A percentile compares a stretch with the other conserved stretches of the same genome.
Conservation (phyloP, 1,140 invertebrate species). For the Scaptomyza pallida region DNA sequence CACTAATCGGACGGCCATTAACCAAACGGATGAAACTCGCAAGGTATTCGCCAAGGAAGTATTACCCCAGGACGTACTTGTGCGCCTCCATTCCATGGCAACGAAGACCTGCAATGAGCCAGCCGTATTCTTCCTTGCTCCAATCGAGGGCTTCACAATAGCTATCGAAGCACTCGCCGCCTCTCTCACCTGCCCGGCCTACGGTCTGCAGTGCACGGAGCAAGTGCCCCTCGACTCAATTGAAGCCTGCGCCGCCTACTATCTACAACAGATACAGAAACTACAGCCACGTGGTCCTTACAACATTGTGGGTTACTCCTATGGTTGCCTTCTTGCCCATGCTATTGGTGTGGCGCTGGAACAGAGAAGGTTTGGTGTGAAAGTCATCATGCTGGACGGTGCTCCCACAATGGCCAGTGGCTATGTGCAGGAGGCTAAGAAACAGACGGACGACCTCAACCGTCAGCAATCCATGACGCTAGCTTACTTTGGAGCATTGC, state of each 20-base stretch:
- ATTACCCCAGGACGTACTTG: constrained; percentile 88
- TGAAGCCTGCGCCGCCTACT: constrained; percentile 90
- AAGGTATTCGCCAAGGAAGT: constrained; percentile 86
- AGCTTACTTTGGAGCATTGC: constrained; percentile 92
- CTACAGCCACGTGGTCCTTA: constrained; percentile 93
- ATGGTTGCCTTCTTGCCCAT: constrained; percentile 95
- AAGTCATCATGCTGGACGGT: constrained; percentile 94
- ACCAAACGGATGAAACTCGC: constrained; percentile 82
- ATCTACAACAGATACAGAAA: constrained; percentile 90
- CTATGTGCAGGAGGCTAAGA: constrained; percentile 89
- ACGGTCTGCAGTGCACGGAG: constrained; percentile 94
- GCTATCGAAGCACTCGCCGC: constrained; percentile 89
- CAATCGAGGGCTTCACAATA: constrained; percentile 94
- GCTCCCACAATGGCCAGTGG: constrained; percentile 94
- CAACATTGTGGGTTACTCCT: constrained; percentile 96
- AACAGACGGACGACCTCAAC: constrained; percentile 83
- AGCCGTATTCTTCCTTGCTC: constrained; percentile 92
- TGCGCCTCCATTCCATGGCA: constrained; percentile 86
- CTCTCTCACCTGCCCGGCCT: constrained; percentile 90
- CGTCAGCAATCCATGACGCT: constrained; percentile 89
- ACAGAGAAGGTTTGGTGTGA: constrained; percentile 86
- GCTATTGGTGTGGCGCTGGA: constrained; percentile 97
- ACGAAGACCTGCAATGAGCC: constrained; percentile 74
- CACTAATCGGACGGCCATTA: constrained; percentile 29
- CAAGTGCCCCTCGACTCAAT: constrained; percentile 91